A percentile compares a stretch with the other conserved stretches of the same genome.
Evolutionary conservation across 1,140 invertebrate species (phyloP).

Genomic region (fruit fly (Drosophila melanogaster)): Release_6_plus_ISO1_MT NT_037436.4:22197001-22197500

Average conservation of each 20-base stretch:
- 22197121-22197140: slow-evolving; percentile 23
- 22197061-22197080: slow-evolving; percentile 1
- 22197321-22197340: slow-evolving; percentile 15
- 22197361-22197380: slow-evolving; percentile 1
- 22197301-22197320: slow-evolving; percentile 66
- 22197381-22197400: background rate
- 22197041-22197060: background rate
- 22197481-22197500: slow-evolving; percentile 72
- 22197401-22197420: slow-evolving; percentile 20
- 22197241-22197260: slow-evolving; percentile 57
- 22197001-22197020: no score
- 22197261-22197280: slow-evolving; percentile 30
- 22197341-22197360: background rate
- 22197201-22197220: slow-evolving; percentile 68
- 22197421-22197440: slow-evolving; percentile 49
- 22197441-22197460: slow-evolving; percentile 83
- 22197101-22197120: slow-evolving; percentile 26
- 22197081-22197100: slow-evolving; percentile 25
- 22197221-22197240: slow-evolving; percentile 80
- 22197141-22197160: slow-evolving; percentile 8
- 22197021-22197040: background rate
- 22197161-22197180: slow-evolving; percentile 33
- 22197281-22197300: slow-evolving; percentile 75
- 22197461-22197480: slow-evolving; percentile 83
- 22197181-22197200: slow-evolving; percentile 78